Conservation (phyloP, 2,797 vertebrate species). For the Steatocranus sp. region DNA sequence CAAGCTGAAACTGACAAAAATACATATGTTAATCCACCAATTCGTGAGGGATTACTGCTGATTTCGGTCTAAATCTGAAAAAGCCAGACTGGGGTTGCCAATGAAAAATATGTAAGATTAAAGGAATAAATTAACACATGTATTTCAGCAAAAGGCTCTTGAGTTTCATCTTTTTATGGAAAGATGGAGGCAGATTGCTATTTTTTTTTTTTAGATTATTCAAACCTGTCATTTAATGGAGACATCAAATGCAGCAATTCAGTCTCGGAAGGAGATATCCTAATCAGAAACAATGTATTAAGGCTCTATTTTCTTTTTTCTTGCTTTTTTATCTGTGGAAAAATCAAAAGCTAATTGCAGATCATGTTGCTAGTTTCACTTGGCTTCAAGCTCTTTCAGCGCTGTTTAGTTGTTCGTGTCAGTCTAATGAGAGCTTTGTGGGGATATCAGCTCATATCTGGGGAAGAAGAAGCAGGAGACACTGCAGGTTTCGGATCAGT, state of each 20-base stretch:
- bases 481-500: neutral
- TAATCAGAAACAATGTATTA: neutral
- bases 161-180: neutral
- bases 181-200: neutral
- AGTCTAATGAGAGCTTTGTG: slow-evolving; percentile 6
- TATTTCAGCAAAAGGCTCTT: neutral
- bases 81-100: neutral
- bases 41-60: neutral
- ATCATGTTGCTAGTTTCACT: neutral
- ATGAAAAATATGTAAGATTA: neutral
- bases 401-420: neutral
- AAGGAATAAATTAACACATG: neutral
- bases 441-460: slow-evolving; percentile 7
- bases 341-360: neutral
- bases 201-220: neutral
- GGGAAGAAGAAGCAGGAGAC: neutral
- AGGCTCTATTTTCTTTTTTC: neutral
- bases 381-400: neutral
- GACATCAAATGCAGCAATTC: neutral
- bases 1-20: neutral
- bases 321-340: neutral
- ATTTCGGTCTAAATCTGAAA: neutral
- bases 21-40: neutral
- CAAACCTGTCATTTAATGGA: neutral
- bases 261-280: neutral